Evolutionary conservation across 2,797 vertebrate genomes (phyloP), one percentile per base, ranked within the genome.

Genomic region (Betta splendens): DNA sequence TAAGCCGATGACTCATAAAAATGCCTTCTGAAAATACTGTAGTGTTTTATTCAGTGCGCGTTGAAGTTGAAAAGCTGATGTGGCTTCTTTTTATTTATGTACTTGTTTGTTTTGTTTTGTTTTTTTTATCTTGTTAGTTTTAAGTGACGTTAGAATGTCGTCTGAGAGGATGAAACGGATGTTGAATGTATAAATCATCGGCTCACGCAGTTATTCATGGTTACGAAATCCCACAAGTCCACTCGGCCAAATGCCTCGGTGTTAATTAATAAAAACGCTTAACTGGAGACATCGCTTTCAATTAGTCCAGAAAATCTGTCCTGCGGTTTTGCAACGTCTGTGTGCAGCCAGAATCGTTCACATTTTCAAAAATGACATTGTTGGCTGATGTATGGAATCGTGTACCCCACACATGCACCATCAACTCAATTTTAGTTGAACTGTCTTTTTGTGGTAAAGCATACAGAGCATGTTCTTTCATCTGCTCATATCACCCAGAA

Each of bases 1-100:
- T 85, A 80, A 86, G 64, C 65, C 33, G 66, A 76, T 84, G 81
- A 87, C 59, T 85, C 81, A 85, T 64, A 48, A 56, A 67, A 77
- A 82, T 74, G 56, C 45, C 62, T 66, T 64, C 64, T 1, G 28
- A 81, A 68, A 49, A 64, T 57, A 73, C 43, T 21, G 62, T 68
- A 53, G 39, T 75, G 69, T 79, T 79, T 75, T 77, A 85, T 75
- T 69, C 59, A 68, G 57, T 35, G 52, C 40, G 70, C 53, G 12
- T 8, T 65, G 28, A 72, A 62, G 60, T 39, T 59, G n/a, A 80
- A 77, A 73, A 65, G 52, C 66, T 69, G 55, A 70, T 45, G 44
- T 35, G 16, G 50, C 56, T 28, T 9, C 1, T 33, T 35, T 35
- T 23, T n/a, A n/a, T 37, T 11, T 31, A 25, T 31, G 12, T 31